phyloP scores from a whole-genome alignment of 2,797 vertebrate species.

The Cyprinodon diabolis region DNA sequence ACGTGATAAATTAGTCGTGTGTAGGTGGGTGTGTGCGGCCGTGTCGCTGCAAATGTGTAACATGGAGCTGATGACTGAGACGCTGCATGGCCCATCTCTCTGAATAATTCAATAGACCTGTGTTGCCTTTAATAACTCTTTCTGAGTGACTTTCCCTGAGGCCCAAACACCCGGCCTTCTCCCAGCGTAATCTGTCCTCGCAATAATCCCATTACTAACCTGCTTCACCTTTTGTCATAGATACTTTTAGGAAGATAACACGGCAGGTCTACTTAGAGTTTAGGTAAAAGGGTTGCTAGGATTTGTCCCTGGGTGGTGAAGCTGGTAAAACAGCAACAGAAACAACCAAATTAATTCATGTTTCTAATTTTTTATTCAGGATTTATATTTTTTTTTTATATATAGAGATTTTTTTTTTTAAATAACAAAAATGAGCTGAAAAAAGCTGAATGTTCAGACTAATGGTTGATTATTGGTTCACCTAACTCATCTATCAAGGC shows the following conservation, averaged over 20 bases:
- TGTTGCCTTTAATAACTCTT: slow-evolving; percentile 71
- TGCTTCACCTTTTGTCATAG: slow-evolving; percentile 31
- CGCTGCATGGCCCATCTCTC: slow-evolving; percentile 34
- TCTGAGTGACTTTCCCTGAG: slow-evolving; percentile 67
- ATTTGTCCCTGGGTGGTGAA: neutral
- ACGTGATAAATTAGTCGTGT: slow-evolving; percentile 44
- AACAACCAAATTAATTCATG: neutral
- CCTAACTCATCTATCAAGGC: too few relatives aligned
- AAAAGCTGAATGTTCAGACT: too few relatives aligned
- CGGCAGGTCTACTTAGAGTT: slow-evolving; percentile 14
- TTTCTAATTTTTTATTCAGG: neutral
- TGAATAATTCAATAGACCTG: slow-evolving; percentile 68
- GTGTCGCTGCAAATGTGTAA: slow-evolving; percentile 27
- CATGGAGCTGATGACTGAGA: slow-evolving; percentile 51
- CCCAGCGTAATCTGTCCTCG: slow-evolving; percentile 51
- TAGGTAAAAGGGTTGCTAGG: slow-evolving; percentile 1
- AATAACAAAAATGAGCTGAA: too few relatives aligned
- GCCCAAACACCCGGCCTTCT: slow-evolving; percentile 54
- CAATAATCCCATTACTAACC: slow-evolving; percentile 52
- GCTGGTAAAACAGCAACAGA: neutral
- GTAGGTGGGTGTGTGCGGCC: slow-evolving; percentile 3
- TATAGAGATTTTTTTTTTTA: too few relatives aligned
- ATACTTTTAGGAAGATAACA: slow-evolving; percentile 28
- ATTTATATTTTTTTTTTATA: too few relatives aligned
- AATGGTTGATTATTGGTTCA: too few relatives aligned